A percentile compares a stretch with the other conserved stretches of the same genome.
Conservation (phyloP, 2,797 vertebrate genomes). For the Enteromius argenteus region DNA sequence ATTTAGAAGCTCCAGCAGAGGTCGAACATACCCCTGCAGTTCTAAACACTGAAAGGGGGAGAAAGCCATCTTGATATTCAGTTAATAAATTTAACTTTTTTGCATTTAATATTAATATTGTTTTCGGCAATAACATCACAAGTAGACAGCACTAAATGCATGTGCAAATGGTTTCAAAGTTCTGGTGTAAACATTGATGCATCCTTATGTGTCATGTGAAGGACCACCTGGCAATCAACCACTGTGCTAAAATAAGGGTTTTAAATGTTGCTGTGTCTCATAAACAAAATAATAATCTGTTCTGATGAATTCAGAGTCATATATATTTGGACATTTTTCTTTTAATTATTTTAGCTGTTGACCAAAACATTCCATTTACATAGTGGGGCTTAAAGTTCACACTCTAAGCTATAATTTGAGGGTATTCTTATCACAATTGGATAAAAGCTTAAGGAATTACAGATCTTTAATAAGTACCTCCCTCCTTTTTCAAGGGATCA, state of each 20-base stretch:
- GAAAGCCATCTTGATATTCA: conserved; percentile 11
- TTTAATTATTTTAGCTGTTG: neutral
- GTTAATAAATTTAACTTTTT: neutral
- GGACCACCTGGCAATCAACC: neutral
- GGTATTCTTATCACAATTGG: too few relatives aligned
- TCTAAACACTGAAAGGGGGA: conserved; percentile 85
- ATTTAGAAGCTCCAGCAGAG: conserved; percentile 87
- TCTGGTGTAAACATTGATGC: neutral
- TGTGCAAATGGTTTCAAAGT: neutral
- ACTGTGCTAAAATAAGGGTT: neutral
- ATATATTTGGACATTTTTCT: neutral
- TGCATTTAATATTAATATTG: neutral
- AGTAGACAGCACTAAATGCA: neutral
- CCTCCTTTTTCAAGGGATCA: too few relatives aligned
- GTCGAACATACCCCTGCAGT: conserved; percentile 88
- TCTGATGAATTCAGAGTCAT: neutral
- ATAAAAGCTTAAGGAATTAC: too few relatives aligned
- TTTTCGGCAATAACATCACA: neutral
- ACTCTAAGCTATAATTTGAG: too few relatives aligned
- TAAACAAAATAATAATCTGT: neutral
- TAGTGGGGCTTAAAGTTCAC: too few relatives aligned
- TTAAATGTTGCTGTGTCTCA: neutral
- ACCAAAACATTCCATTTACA: neutral
- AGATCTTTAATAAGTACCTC: too few relatives aligned
- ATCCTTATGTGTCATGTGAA: neutral